Conservation (phyloP, 1,140 invertebrate species). For the Ostrea denselamellosa region DNA sequence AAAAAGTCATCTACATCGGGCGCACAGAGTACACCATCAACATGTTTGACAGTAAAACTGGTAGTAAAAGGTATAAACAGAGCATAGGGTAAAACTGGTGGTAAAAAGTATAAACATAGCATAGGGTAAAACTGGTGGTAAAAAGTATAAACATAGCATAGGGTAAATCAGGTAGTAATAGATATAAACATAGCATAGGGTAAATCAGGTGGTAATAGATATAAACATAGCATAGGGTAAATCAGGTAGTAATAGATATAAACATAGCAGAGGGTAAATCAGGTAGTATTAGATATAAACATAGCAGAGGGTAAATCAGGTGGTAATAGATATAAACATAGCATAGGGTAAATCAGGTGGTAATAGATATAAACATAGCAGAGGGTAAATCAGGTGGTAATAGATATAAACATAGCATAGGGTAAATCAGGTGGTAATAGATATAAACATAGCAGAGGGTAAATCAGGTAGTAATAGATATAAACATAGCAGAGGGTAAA, state of each 20-base stretch:
- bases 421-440: slow-evolving; percentile 87
- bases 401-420: slow-evolving; percentile 76
- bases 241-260: slow-evolving; percentile 85
- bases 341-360: slow-evolving; percentile 83
- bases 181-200: slow-evolving; percentile 74
- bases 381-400: slow-evolving; percentile 85
- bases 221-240: slow-evolving; percentile 75
- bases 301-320: slow-evolving; percentile 81
- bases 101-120: slow-evolving; percentile 81
- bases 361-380: slow-evolving; percentile 80
- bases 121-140: slow-evolving; percentile 84
- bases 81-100: slow-evolving; percentile 82
- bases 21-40: slow-evolving; percentile 96
- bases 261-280: slow-evolving; percentile 79
- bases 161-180: slow-evolving; percentile 86
- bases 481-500: background rate
- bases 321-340: slow-evolving; percentile 82
- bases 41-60: slow-evolving; percentile 92
- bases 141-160: slow-evolving; percentile 79
- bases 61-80: slow-evolving; percentile 83
- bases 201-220: slow-evolving; percentile 87
- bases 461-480: too few species aligned
- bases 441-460: slow-evolving; percentile 52
- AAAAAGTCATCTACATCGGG: slow-evolving; percentile 86
- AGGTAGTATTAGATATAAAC: slow-evolving; percentile 84